Conservation (phyloP, 2,797 vertebrate species). For the Poeciliopsis presidionis region DNA sequence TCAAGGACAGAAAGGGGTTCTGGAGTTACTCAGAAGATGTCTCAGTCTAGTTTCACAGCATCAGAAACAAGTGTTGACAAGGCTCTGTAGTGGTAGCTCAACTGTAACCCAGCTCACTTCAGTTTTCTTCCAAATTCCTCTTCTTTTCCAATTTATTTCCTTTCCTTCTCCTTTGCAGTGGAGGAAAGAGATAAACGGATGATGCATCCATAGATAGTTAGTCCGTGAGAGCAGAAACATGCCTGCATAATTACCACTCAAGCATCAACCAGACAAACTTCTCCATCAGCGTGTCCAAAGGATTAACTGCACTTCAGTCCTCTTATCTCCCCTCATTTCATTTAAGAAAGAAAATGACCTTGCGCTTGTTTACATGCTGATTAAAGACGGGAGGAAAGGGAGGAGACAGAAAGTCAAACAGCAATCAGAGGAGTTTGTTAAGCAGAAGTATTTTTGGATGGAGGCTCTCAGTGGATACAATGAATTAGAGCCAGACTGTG, state of each 20-base stretch:
- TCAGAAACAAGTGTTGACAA: constrained; percentile 35
- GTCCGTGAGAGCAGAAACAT: constrained; percentile 50
- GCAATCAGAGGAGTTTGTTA: constrained; percentile 76
- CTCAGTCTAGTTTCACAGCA: constrained; percentile 41
- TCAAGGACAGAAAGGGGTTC: constrained; percentile 32
- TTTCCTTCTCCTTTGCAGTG: constrained; percentile 6
- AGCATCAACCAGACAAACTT: constrained; percentile 76
- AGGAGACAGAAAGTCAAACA: constrained; percentile 77
- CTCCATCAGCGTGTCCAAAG: constrained; percentile 82
- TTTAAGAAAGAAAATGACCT: constrained; percentile 81
- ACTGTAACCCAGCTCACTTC: constrained; percentile 3
- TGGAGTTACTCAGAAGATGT: constrained; percentile 32
- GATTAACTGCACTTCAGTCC: constrained; percentile 78
- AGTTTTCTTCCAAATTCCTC: not conserved
- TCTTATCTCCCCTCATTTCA: constrained; percentile 74
- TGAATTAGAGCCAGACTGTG: constrained; percentile 50
- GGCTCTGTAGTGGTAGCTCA: constrained; percentile 24
- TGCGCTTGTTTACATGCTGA: constrained; percentile 81
- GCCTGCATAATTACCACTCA: constrained; percentile 75
- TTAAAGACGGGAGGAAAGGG: constrained; percentile 72
- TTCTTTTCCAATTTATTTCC: not conserved
- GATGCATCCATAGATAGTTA: constrained; percentile 62
- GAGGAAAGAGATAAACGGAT: constrained; percentile 55
- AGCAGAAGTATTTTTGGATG: constrained; percentile 61
- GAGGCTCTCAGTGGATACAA: constrained; percentile 53